Evolutionary conservation across 2,113 vertebrate species (phyloP).

Genomic region (Deroptyus accipitrinus): DNA sequence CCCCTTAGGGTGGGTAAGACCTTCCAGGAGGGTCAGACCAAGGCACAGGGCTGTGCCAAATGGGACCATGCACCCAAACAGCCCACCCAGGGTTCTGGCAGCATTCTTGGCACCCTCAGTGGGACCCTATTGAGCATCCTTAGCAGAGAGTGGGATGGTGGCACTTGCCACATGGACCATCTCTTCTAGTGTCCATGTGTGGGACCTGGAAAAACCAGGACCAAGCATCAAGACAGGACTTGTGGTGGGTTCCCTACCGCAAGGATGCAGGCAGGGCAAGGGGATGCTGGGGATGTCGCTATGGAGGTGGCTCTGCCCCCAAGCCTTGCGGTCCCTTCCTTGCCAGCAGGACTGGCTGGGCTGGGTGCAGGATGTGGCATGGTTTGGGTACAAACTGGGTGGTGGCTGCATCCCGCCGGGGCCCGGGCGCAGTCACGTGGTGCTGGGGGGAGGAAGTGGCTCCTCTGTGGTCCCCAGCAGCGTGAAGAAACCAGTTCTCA

Average conservation of each 20-base stretch:
- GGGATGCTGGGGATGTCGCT: background rate
- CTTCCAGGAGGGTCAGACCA: background rate
- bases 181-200: rapidly evolving
- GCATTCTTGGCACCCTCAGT: rapidly evolving
- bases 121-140: background rate
- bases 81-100: background rate
- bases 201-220: background rate
- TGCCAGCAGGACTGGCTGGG: background rate
- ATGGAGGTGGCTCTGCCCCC: background rate
- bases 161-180: background rate
- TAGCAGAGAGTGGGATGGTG: background rate
- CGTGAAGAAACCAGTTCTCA: background rate
- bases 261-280: background rate
- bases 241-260: rapidly evolving
- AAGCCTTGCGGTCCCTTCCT: background rate
- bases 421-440: background rate
- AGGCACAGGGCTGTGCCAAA: background rate
- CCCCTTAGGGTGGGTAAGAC: background rate
- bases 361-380: conserved; percentile 36
- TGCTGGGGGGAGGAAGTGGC: background rate
- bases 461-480: background rate
- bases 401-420: rapidly evolving
- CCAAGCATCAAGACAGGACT: background rate
- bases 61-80: background rate
- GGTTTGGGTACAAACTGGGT: background rate